These are phyloP conservation scores for Takifugu rubripes DNA, from an alignment of 2,797 vertebrate species.

Conservation along the genomic window DNA sequence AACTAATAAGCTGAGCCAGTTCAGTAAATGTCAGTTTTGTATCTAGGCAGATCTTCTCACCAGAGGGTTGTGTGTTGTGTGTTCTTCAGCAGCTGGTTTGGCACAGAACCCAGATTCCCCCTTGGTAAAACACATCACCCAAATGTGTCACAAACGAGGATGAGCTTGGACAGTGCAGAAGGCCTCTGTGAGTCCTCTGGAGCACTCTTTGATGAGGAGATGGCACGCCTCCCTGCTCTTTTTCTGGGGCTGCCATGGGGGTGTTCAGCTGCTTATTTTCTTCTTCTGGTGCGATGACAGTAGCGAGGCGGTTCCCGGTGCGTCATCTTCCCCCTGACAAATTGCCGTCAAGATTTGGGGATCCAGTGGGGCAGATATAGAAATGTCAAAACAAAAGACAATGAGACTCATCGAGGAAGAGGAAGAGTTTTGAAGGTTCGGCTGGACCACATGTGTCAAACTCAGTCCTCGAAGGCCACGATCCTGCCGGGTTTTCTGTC, in stretches of 20 bases:
- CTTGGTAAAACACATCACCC: constrained; percentile 62
- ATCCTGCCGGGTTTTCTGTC: no score
- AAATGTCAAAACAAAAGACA: no score
- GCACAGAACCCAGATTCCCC: constrained; percentile 40
- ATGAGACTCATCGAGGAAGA: no score
- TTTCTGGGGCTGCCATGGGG: constrained; percentile 30
- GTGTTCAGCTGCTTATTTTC: constrained; percentile 9
- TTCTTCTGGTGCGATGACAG: constrained; percentile 22
- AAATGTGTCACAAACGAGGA: constrained; percentile 56
- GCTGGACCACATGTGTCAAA: no score
- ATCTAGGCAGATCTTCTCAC: constrained; percentile 20
- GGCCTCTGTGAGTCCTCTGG: constrained; percentile 54
- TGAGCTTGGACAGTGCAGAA: constrained; percentile 28
- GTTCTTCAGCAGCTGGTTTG: constrained; percentile 29
- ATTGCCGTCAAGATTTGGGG: no score
- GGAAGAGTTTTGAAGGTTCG: no score
- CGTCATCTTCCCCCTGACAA: no score
- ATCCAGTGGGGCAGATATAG: no score
- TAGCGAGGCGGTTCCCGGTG: no score
- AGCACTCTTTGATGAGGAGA: constrained; percentile 49
- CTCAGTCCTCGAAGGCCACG: no score
- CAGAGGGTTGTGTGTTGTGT: constrained; percentile 17
- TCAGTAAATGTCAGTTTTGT: constrained; percentile 26
- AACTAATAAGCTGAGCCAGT: constrained; percentile 33
- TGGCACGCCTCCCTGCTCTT: constrained; percentile 43